Evolutionary conservation across 1,140 invertebrate species (phyloP).

Genomic region (Calosoma granatense): DNA sequence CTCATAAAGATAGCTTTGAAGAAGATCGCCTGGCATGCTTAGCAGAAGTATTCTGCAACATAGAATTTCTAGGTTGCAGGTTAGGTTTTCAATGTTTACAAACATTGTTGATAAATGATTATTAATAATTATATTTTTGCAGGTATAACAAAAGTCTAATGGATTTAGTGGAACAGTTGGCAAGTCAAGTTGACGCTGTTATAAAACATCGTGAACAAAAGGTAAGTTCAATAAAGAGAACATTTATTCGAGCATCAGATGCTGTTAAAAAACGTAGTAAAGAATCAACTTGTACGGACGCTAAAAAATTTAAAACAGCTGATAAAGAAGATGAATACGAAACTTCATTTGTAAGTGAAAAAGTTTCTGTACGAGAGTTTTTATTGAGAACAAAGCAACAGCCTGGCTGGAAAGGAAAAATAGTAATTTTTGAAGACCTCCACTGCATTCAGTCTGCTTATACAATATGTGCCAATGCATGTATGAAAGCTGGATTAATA

Average conservation of each 20-base stretch:
- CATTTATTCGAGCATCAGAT: constrained; percentile 67
- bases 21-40: constrained; percentile 69
- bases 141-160: constrained; percentile 56
- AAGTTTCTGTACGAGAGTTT: not conserved
- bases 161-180: not conserved
- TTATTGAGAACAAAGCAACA: too few relatives aligned
- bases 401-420: not conserved
- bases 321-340: too few relatives aligned
- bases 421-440: not conserved
- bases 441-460: too few relatives aligned
- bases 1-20: constrained; percentile 58
- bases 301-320: not conserved
- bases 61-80: constrained; percentile 73
- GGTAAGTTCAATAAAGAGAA: constrained; percentile 57
- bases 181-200: not conserved
- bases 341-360: not conserved
- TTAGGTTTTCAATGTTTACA: constrained; percentile 28
- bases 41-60: constrained; percentile 71
- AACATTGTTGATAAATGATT: not conserved
- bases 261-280: constrained; percentile 61
- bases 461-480: too few relatives aligned
- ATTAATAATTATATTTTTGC: constrained; percentile 16
- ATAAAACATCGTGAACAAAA: constrained; percentile 48
- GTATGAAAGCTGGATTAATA: too few relatives aligned
- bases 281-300: not conserved